A percentile compares a stretch with the other conserved stretches of the same genome.
These are phyloP conservation scores for Beris morrisii DNA, from an alignment of 2,888 invertebrate genomes.

Conservation along the genomic window DNA sequence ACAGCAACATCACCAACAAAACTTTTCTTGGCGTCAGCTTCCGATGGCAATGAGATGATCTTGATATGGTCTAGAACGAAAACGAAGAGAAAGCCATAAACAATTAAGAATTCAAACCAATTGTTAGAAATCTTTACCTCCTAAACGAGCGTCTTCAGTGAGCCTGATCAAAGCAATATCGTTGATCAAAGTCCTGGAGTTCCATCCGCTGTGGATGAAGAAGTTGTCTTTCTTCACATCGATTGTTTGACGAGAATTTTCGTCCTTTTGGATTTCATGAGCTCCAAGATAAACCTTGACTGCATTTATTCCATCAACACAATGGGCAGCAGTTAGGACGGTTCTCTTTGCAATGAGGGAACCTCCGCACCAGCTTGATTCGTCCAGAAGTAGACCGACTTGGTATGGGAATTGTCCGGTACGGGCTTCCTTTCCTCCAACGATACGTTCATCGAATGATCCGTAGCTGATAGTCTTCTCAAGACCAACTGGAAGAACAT, in stretches of 20 bases:
- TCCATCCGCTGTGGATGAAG: conserved; percentile 20
- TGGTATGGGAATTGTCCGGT: conserved; percentile 48
- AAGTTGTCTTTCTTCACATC: conserved; percentile 9
- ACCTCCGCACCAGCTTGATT: conserved; percentile 47
- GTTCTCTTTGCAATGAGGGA: conserved; percentile 45
- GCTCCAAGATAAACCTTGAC: conserved; percentile 18
- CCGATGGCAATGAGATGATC: conserved; percentile 43
- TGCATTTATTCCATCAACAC: conserved; percentile 41
- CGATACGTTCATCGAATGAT: conserved; percentile 9
- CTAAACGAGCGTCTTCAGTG: conserved; percentile 7
- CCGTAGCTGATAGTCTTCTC: background rate
- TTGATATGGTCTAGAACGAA: conserved; percentile 9
- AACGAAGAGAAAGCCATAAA: too few relatives aligned
- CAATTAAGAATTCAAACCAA: background rate
- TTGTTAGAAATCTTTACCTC: background rate
- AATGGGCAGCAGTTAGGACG: conserved; percentile 52
- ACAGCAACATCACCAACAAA: conserved; percentile 52
- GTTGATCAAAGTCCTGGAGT: conserved; percentile 3
- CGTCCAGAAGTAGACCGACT: conserved; percentile 47
- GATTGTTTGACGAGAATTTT: conserved; percentile 7
- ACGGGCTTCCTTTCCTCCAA: conserved; percentile 35
- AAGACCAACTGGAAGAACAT: conserved; percentile 4
- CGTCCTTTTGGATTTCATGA: background rate
- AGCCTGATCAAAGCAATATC: conserved; percentile 29
- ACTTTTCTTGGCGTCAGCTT: conserved; percentile 47